Conservation (phyloP, 2,797 vertebrate genomes). For the Cossypha caffra region DNA sequence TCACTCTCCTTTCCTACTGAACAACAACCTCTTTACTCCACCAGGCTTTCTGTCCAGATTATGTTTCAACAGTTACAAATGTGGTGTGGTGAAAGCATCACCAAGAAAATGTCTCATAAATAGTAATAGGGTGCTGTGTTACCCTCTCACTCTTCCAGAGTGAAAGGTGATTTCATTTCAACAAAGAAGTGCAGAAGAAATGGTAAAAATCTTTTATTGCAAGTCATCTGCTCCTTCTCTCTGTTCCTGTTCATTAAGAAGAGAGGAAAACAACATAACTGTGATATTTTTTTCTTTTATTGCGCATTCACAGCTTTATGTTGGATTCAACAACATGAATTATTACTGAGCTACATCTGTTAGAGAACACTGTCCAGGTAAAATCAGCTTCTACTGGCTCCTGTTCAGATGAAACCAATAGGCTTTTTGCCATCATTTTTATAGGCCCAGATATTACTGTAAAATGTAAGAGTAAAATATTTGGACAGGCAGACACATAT, state of each 20-base stretch:
- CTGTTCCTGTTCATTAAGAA: not conserved
- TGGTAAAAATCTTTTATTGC: not conserved
- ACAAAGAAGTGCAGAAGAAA: not conserved
- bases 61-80: not conserved
- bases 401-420: not conserved
- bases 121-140: not conserved
- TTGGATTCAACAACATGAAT: not conserved
- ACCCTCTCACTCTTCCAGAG: not conserved
- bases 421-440: not conserved
- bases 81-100: not conserved
- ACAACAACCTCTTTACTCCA: not conserved
- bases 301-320: not conserved
- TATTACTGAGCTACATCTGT: conserved; percentile 21
- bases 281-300: not conserved
- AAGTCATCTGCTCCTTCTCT: not conserved
- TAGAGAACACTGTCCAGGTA: not conserved
- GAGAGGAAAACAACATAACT: not conserved
- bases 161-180: not conserved
- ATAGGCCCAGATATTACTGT: not conserved
- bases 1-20: not conserved
- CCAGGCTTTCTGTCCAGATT: not conserved
- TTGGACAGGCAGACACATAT: not conserved
- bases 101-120: not conserved
- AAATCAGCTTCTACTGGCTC: conserved; percentile 4
- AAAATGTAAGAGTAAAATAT: not conserved